Evolutionary conservation across 2,888 invertebrate species (phyloP), one percentile per base, ranked within the genome.

Genomic region (Saturnia japonica): DNA sequence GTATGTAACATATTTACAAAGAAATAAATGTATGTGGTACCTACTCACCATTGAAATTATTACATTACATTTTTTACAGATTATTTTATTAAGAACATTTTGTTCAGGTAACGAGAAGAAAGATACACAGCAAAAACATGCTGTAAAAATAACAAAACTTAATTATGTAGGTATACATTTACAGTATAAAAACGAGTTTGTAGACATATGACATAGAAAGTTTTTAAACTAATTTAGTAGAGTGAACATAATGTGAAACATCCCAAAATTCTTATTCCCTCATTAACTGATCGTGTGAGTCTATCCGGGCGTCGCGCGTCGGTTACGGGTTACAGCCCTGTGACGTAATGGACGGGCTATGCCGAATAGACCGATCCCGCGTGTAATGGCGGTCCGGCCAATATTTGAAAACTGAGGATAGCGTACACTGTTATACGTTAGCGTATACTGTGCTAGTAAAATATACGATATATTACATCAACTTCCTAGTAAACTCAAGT

Each of bases 361-460:
- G 80, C 74, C 73, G 82, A 81, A 88, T 85, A 82, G 81, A 79
- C 80, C 80, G 83, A 83, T 80, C 81, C 82, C 80, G 76, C 74
- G 74, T 73, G 83, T 88, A 85, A 90, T 87, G 82, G 85, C 83
- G 80, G 85, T 76, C 80, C 84, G 79, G 81, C 85, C 86, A 88
- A 89, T 91, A 90, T 88, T 84, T 82, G 84, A 81, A 83, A 84
- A 82, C 82, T 78, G 77, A 78, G 75, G 72, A 73, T 74, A 72
- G 54, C 43, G 83, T 84, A 85, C 85, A 83, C 82, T 78, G 80
- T 67, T 72, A 42, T 68, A 54, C 54, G 22, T 22, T 43, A 43
- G 43, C 43, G 43, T 43, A 43, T 43, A 72, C 72, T 57, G 28
- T 60, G 60, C 8, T 45, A 67, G 25, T 67, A 68, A 47, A 45